Percentiles rank a stretch among this genome's conserved stretches.
phyloP scores from a whole-genome alignment of 2,113 vertebrate species.

The Morone chrysops region DNA sequence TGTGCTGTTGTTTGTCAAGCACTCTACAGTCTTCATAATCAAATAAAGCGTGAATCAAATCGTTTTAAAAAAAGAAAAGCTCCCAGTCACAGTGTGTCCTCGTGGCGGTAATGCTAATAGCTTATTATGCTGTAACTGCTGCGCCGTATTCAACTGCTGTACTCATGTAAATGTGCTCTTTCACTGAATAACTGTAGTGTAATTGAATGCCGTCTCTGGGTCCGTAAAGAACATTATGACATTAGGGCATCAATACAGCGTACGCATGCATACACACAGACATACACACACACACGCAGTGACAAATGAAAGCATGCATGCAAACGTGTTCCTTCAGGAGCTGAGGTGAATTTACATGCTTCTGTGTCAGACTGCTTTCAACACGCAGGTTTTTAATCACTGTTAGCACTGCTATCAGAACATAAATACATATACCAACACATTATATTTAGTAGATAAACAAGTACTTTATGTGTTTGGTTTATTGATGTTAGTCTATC shows the following conservation, averaged over 20 bases:
- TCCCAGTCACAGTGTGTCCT: slow-evolving; percentile 43
- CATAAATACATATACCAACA: slow-evolving; percentile 15
- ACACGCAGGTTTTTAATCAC: slow-evolving; percentile 30
- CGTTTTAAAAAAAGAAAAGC: slow-evolving; percentile 3
- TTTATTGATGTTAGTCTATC: slow-evolving; percentile 41
- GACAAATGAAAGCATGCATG: slow-evolving; percentile 19
- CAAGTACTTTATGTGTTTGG: slow-evolving; percentile 29
- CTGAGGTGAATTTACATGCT: slow-evolving; percentile 25
- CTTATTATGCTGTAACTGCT: slow-evolving; percentile 65
- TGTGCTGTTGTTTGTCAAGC: slow-evolving; percentile 35
- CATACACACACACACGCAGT: background rate
- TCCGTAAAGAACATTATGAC: slow-evolving; percentile 58
- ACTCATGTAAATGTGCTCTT: slow-evolving; percentile 65
- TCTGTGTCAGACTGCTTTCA: slow-evolving; percentile 24
- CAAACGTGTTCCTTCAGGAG: slow-evolving; percentile 23
- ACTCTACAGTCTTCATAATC: slow-evolving; percentile 45
- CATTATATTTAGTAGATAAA: slow-evolving; percentile 22
- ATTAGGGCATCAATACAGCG: slow-evolving; percentile 46
- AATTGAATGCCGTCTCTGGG: slow-evolving; percentile 53
- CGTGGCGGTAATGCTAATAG: slow-evolving; percentile 57
- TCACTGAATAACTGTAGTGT: slow-evolving; percentile 49
- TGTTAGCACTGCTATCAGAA: background rate
- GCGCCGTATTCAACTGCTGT: slow-evolving; percentile 48
- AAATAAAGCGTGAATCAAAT: slow-evolving; percentile 67
- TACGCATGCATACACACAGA: slow-evolving; percentile 22